Percentiles rank a stretch among this genome's conserved stretches.
phyloP scores from a whole-genome alignment of 2,797 vertebrate species.

The Sus cebifrons region DNA sequence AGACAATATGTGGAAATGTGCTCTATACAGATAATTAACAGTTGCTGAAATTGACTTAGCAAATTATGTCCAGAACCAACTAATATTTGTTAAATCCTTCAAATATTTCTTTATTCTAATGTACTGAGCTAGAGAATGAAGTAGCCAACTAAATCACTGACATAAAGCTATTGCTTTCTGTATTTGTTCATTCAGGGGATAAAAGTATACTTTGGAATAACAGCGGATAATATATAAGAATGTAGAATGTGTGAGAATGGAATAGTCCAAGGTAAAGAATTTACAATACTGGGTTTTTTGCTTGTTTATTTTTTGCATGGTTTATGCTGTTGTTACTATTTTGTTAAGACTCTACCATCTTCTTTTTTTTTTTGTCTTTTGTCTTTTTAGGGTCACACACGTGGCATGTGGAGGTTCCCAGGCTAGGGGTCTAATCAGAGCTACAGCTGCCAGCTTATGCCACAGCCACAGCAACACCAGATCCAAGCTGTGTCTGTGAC shows the following conservation, averaged over 20 bases:
- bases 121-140: constrained; percentile 44
- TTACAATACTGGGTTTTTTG: not conserved
- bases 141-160: constrained; percentile 7
- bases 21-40: constrained; percentile 32
- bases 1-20: constrained; percentile 24
- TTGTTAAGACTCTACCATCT: not conserved
- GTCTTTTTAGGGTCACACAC: too few species aligned
- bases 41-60: not conserved
- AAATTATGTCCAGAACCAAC: constrained; percentile 38
- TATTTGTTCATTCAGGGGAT: not conserved
- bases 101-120: constrained; percentile 37
- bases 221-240: not conserved
- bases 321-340: not conserved
- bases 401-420: too few species aligned
- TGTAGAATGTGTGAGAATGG: not conserved
- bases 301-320: not conserved
- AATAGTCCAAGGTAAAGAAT: not conserved
- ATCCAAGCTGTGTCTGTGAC: too few species aligned
- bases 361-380: not conserved
- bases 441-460: too few species aligned
- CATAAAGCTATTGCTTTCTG: not conserved
- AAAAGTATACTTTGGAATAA: not conserved
- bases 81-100: constrained; percentile 42
- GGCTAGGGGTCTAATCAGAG: too few species aligned
- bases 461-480: too few species aligned